Percentiles rank a stretch among this genome's conserved stretches.
Conservation (phyloP, 1,140 invertebrate species). For the Caenorhabditis briggsae region DNA sequence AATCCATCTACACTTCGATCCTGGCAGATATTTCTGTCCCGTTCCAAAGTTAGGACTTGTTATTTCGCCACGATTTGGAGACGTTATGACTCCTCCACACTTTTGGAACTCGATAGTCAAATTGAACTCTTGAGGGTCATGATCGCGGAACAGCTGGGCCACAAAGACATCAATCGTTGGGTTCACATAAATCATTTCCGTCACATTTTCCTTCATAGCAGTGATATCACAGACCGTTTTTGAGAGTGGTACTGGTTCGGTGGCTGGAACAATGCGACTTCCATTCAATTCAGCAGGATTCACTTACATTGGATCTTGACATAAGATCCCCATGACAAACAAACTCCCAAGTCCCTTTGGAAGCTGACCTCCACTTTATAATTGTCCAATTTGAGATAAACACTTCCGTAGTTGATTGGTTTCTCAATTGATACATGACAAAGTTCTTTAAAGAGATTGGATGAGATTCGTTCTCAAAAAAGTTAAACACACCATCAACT, state of each 20-base stretch:
- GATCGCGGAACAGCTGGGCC: not conserved
- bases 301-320: constrained; percentile 53
- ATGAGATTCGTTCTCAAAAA: not conserved
- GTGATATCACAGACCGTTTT: constrained; percentile 51
- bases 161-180: constrained; percentile 9
- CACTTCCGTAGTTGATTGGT: constrained; percentile 65
- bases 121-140: constrained; percentile 30
- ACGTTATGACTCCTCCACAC: constrained; percentile 72
- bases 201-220: not conserved
- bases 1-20: constrained; percentile 72
- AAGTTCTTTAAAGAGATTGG: constrained; percentile 67
- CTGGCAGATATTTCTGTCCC: constrained; percentile 64
- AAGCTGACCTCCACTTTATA: not conserved
- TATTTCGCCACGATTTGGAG: constrained; percentile 66
- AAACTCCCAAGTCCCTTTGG: not conserved
- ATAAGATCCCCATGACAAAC: constrained; percentile 39
- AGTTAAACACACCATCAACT: not conserved
- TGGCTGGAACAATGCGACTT: not conserved
- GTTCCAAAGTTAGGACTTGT: constrained; percentile 68
- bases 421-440: constrained; percentile 71
- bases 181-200: constrained; percentile 24
- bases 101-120: constrained; percentile 65
- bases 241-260: not conserved
- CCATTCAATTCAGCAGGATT: not conserved
- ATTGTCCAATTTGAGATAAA: constrained; percentile 60